Conservation (phyloP, 1,140 invertebrate genomes). For the Anoplophora glabripennis region DNA sequence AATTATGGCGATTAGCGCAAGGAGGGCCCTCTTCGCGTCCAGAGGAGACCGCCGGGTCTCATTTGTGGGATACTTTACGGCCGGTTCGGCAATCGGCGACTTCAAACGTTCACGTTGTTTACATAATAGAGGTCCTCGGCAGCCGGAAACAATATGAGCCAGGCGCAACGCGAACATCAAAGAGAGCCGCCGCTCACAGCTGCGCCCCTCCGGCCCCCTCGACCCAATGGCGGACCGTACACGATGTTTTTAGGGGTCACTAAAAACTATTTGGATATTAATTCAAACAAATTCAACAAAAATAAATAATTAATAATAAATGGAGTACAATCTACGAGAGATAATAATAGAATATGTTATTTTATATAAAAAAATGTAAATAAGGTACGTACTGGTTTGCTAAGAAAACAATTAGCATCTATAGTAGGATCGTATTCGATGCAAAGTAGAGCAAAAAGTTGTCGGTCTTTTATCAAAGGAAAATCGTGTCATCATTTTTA, state of each 20-base stretch:
- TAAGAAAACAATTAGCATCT: no score
- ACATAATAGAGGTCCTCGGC: conserved; percentile 51
- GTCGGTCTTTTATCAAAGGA: no score
- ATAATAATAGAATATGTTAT: neutral
- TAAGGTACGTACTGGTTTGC: no score
- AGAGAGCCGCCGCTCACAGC: conserved; percentile 34
- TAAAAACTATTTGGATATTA: neutral
- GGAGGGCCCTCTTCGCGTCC: no score
- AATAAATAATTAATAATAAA: neutral
- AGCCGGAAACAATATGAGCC: conserved; percentile 51
- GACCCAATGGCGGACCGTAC: neutral
- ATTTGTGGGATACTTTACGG: conserved; percentile 49
- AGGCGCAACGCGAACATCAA: conserved; percentile 44
- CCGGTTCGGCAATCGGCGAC: conserved; percentile 43
- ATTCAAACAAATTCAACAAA: no score
- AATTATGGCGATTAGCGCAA: no score
- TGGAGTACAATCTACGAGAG: neutral
- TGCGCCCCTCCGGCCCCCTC: conserved; percentile 17
- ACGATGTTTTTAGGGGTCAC: neutral
- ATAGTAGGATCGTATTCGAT: no score
- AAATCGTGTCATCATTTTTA: no score
- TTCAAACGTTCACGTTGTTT: conserved; percentile 49
- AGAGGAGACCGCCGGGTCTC: no score
- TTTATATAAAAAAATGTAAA: no score
- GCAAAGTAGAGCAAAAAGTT: no score